Conservation (phyloP, 30 jellyfish, hydroid and myxozoan species). For the Rhopilema esculentum region DNA sequence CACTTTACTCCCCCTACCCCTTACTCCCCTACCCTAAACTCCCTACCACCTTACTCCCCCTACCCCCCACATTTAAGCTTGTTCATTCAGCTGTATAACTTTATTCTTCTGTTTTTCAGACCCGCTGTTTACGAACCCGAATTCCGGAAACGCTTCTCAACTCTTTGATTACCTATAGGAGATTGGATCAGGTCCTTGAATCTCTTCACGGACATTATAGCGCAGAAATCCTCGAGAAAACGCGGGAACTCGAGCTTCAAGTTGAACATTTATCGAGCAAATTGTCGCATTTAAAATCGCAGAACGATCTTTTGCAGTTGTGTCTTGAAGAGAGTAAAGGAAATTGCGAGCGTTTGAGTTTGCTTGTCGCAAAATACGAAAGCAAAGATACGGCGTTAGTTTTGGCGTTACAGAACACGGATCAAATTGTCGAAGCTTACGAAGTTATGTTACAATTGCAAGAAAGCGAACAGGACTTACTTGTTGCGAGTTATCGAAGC, state of each 20-base stretch:
- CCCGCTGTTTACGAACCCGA: conserved; percentile 80
- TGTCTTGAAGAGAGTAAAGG: conserved; percentile 95
- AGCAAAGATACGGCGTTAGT: conserved; percentile 97
- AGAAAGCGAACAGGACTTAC: conserved; percentile 93
- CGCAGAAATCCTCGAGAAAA: conserved; percentile 78
- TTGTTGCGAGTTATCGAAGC: conserved; percentile 90
- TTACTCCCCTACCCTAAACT: too few relatives aligned
- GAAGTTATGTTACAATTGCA: conserved; percentile 97
- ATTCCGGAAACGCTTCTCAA: conserved; percentile 90
- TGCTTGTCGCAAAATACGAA: conserved; percentile 93
- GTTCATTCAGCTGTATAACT: too few relatives aligned
- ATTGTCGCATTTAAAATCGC: conserved; percentile 93
- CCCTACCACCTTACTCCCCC: too few relatives aligned
- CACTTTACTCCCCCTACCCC: too few relatives aligned
- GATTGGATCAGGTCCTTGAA: conserved; percentile 80
- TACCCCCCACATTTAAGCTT: too few relatives aligned
- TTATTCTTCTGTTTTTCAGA: too few relatives aligned
- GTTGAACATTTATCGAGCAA: conserved; percentile 86
- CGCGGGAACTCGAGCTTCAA: conserved; percentile 79
- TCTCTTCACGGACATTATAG: conserved; percentile 83
- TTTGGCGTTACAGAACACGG: conserved; percentile 95
- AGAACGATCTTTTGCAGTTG: conserved; percentile 81
- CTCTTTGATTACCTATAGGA: conserved; percentile 74
- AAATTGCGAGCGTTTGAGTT: conserved; percentile 86
- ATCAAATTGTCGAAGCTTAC: conserved; percentile 87